Conservation (phyloP, 2,113 vertebrate genomes). For the Vanacampus margaritifer region DNA sequence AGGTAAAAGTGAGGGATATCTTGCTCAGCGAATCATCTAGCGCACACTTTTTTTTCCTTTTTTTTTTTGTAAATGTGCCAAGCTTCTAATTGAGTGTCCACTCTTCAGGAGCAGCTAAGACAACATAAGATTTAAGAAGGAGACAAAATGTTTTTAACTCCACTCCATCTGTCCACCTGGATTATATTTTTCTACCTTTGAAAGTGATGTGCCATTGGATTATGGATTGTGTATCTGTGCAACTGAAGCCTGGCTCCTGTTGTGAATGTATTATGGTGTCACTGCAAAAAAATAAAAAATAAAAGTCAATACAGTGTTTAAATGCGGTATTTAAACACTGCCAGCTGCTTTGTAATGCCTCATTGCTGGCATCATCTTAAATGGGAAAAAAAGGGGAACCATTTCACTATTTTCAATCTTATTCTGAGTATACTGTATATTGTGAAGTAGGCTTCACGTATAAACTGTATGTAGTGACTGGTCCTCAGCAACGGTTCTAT, state of each 20-base stretch:
- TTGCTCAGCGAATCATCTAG: background rate
- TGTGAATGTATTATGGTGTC: background rate
- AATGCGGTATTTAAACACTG: no score
- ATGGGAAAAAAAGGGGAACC: background rate
- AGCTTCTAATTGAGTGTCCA: slow-evolving; percentile 13
- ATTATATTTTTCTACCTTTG: slow-evolving; percentile 7
- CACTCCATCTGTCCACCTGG: background rate
- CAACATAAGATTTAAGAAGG: background rate
- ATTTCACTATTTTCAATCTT: background rate
- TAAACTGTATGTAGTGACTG: slow-evolving; percentile 1
- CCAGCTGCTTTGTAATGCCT: background rate
- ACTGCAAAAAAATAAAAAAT: background rate
- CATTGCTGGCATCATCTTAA: background rate
- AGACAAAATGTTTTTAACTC: background rate
- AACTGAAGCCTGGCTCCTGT: slow-evolving; percentile 3
- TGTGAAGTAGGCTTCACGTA: background rate
- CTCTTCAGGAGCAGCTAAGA: slow-evolving; percentile 17
- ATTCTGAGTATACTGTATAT: background rate
- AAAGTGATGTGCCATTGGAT: slow-evolving; percentile 13
- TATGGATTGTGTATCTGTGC: slow-evolving; percentile 1
- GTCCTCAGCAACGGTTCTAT: slow-evolving; percentile 19
- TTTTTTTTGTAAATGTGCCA: background rate
- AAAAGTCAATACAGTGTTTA: background rate
- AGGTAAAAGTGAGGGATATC: background rate
- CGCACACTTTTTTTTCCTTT: background rate